Evolutionary conservation across 2,113 vertebrate genomes (phyloP).

Genomic region (Pyxicephalus adspersus): DNA sequence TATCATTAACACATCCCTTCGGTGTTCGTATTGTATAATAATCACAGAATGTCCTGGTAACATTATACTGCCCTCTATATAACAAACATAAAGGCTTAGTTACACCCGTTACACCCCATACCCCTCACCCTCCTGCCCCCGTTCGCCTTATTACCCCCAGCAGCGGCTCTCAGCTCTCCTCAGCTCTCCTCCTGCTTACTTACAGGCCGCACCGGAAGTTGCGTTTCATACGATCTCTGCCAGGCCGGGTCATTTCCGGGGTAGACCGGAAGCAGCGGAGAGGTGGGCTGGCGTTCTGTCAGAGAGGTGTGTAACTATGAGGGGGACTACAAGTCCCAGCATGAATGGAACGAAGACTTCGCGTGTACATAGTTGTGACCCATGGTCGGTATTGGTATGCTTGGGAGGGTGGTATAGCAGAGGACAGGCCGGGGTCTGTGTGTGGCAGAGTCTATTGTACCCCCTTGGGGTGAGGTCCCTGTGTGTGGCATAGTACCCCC

Average conservation of each 20-base stretch:
- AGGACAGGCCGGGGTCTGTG: too few relatives aligned
- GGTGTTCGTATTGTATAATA: too few relatives aligned
- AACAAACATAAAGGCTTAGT: neutral
- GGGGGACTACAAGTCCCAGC: neutral
- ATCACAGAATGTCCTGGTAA: neutral
- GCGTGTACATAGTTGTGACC: too few relatives aligned
- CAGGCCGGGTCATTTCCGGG: constrained; percentile 11
- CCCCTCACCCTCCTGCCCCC: neutral
- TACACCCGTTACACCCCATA: too few relatives aligned
- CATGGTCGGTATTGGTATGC: too few relatives aligned
- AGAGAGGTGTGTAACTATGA: constrained; percentile 18
- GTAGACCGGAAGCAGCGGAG: constrained; percentile 15
- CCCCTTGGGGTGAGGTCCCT: too few relatives aligned
- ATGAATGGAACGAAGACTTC: neutral
- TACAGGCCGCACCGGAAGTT: constrained; percentile 35
- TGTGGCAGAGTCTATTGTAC: too few relatives aligned
- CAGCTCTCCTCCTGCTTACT: neutral
- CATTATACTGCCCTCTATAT: neutral
- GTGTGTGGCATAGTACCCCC: too few relatives aligned
- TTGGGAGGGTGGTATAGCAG: too few relatives aligned
- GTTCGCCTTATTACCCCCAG: neutral
- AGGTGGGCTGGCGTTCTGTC: neutral
- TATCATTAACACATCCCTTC: too few relatives aligned
- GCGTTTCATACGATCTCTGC: neutral
- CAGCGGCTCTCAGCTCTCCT: neutral